Base-by-base conservation (phyloP, 2,888 invertebrate genomes). In the Clostera curtula region DNA sequence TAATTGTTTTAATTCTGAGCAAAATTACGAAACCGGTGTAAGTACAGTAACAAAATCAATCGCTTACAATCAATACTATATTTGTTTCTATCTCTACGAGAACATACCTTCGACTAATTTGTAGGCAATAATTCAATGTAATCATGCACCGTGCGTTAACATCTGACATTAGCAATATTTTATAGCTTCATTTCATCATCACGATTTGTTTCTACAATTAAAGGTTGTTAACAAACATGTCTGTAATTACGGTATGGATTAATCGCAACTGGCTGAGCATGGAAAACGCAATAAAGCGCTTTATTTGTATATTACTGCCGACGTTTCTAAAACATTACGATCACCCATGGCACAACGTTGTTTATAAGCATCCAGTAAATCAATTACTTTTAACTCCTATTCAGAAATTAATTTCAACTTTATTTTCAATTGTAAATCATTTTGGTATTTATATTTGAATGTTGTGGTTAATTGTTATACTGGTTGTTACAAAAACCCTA, bases 221-320 rank as follows among this genome's bases (percentile, higher is more conserved):
- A 43, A 44, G 46, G 49, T 50, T 51, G 51, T 59, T 61, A 59
- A 53, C 55, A 46, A 56, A 64, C 41, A 54, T 50, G 37, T 37
- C 34, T 42, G 40, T 63, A 65, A 66, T 67, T 63, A 63, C 39
- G 41, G 28, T 34, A 31, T 40, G 33, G 43, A 54, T 49, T 56
- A 58, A 56, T 55, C 36, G 49, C 47, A 50, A 51, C 50, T 41
- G 47, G 51, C 49, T 45, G 37, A 44, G 33, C 29, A 46, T 46
- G 13, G 31, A 21, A 37, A 44, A 42, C 34, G 28, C 36, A 40
- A 40, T 34, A 29, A 37, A 40, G 42, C 36, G 12, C 38, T 47
- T 53, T 45, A 43, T 44, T 45, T 43, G 45, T 13, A n/a, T n/a
- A 43, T 37, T 39, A 33, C 44, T 40, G 40, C 39, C 25, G 36